Evolutionary conservation across 2,888 invertebrate species (phyloP), one percentile per base, ranked within the genome.

Genomic region (Parnassius smintheus): DNA sequence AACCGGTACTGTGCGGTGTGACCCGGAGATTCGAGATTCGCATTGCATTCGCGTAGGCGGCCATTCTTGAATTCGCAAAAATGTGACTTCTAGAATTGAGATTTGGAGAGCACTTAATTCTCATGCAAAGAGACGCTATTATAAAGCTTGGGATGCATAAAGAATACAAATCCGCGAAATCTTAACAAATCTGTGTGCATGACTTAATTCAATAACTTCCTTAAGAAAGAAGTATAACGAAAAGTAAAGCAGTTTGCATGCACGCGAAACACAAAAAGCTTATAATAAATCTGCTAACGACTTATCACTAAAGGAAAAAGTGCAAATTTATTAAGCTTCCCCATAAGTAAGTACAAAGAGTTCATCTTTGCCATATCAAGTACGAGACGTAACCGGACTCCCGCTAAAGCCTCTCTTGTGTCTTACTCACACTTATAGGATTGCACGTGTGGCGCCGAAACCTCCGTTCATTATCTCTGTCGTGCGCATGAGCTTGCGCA

Each of bases 321-420:
- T 56, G 49, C 59, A 35, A 45, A 56, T 53, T 77, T 75, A 73
- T 77, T 75, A 76, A 81, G 82, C 83, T 85, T 81, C 77, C 77
- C 75, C 55, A 65, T 56, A 61, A 55, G 65, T 66, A 60, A 73
- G 74, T 75, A 80, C 75, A 74, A 76, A 82, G 78, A 75, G 77
- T 81, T 81, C 80, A 81, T 85, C 79, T 82, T 76, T 73, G 79
- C 85, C 78, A 80, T 81, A 82, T 81, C 82, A 72, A 76, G 75
- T 73, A 72, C 69, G 75, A 81, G 81, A 85, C 81, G 81, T 87
- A 88, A 85, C 90, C 88, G 86, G 87, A 87, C 87, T 86, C 88
- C 87, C 83, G 85, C 83, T 78, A 75, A 82, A 84, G 86, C 86
- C 82, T 83, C 82, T 81, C 65, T 53, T 64, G 67, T 56, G 67